Evolutionary conservation across 1,140 invertebrate genomes (phyloP).

Genomic region (Lethocerus indicus): DNA sequence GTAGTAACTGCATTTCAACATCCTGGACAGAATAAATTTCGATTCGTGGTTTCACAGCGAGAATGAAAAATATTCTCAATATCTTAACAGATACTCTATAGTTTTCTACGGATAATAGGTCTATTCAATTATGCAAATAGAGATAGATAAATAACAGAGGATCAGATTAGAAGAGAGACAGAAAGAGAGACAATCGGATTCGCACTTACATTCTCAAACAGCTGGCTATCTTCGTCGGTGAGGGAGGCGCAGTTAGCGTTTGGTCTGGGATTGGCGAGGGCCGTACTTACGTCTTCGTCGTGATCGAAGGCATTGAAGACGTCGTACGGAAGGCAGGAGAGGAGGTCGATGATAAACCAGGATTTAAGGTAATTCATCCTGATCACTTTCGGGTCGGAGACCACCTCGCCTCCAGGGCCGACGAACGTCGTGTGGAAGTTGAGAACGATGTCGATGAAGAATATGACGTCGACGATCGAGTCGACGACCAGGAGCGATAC

Average conservation of each 20-base stretch:
- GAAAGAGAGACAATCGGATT: too few relatives aligned
- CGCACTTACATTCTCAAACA: conserved; percentile 15
- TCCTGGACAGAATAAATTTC: too few relatives aligned
- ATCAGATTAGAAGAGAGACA: too few relatives aligned
- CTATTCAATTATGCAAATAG: too few relatives aligned
- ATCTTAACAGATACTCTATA: too few relatives aligned
- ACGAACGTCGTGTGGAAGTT: conserved; percentile 99
- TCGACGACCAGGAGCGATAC: conserved; percentile 91
- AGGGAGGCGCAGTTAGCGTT: conserved; percentile 10
- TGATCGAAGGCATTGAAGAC: conserved; percentile 99
- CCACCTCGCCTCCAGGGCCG: conserved; percentile 92
- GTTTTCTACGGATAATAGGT: too few relatives aligned
- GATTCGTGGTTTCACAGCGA: too few relatives aligned
- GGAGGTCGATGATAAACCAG: conserved; percentile 98
- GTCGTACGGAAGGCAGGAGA: conserved; percentile 98
- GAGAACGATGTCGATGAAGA: conserved; percentile 99
- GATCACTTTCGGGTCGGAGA: conserved; percentile 94
- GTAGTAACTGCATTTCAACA: too few relatives aligned
- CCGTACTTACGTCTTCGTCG: conserved; percentile 81
- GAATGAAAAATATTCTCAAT: too few relatives aligned
- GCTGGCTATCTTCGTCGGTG: conserved; percentile 9
- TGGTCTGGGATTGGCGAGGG: too few relatives aligned
- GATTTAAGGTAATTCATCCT: conserved; percentile 98
- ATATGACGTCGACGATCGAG: conserved; percentile 98
- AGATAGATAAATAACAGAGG: too few relatives aligned